phyloP scores from a whole-genome alignment of 2,888 invertebrate genomes.

The Anorthoa munda region DNA sequence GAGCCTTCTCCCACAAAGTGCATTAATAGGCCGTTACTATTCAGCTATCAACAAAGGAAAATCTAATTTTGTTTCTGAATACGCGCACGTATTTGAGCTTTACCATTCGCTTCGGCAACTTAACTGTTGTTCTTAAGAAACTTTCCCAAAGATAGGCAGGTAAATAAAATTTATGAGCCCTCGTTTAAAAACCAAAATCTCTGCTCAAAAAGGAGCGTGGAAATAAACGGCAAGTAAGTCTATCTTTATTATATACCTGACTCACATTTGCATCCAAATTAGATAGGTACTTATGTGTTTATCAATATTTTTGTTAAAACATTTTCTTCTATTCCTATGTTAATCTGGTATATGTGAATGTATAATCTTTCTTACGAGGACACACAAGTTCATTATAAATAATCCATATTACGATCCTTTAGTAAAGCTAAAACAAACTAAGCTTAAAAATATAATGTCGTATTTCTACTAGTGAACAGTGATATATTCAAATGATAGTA shows the following conservation, averaged over 20 bases:
- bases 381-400: background rate
- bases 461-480: background rate
- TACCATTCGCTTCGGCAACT: slow-evolving; percentile 43
- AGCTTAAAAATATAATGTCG: background rate
- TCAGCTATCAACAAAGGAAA: slow-evolving; percentile 62
- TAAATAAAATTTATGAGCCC: slow-evolving; percentile 33
- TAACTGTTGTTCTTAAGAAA: slow-evolving; percentile 42
- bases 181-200: slow-evolving; percentile 6
- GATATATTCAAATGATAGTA: slow-evolving; percentile 2
- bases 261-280: background rate
- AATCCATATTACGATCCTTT: background rate
- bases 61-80: slow-evolving; percentile 58
- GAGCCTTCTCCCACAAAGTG: slow-evolving; percentile 47
- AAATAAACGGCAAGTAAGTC: background rate
- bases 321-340: background rate
- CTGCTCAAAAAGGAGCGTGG: background rate
- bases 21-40: slow-evolving; percentile 60
- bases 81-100: slow-evolving; percentile 51
- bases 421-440: background rate
- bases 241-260: background rate
- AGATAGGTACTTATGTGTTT: background rate
- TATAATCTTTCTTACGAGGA: background rate
- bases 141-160: slow-evolving; percentile 34
- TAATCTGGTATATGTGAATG: background rate
- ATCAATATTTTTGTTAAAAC: background rate